Percentiles rank a stretch among this genome's conserved stretches.
These are phyloP conservation scores for Drosophila grimshawi DNA, from an alignment of 1,140 invertebrate genomes.

Conservation along the genomic window DNA sequence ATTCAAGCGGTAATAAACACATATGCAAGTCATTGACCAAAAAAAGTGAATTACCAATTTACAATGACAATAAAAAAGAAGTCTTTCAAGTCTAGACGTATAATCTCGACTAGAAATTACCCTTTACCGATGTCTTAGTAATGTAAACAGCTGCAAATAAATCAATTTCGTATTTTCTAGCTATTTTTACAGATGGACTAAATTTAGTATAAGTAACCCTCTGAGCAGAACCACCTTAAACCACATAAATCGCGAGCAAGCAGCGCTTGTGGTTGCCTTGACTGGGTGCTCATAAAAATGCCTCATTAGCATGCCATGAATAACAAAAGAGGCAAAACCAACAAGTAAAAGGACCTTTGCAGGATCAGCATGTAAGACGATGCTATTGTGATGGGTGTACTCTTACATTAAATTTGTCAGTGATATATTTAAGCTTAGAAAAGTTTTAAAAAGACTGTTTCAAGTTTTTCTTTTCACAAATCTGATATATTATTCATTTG, in stretches of 20 bases:
- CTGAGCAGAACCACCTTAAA: not conserved
- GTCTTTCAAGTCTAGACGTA: too few relatives aligned
- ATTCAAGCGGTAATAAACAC: too few relatives aligned
- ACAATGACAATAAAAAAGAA: not conserved
- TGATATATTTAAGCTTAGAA: not conserved
- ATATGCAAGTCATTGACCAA: not conserved
- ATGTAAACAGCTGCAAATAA: not conserved
- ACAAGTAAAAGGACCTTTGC: not conserved
- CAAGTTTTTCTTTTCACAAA: not conserved
- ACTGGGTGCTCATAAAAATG: slow-evolving; percentile 4
- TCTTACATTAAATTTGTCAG: not conserved
- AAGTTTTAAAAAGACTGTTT: not conserved
- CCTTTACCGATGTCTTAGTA: not conserved
- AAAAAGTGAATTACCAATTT: not conserved
- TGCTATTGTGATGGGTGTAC: not conserved
- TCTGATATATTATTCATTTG: not conserved
- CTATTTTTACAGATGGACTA: not conserved
- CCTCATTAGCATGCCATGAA: slow-evolving; percentile 19
- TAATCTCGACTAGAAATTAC: not conserved
- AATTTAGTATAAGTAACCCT: not conserved
- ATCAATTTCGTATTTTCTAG: not conserved
- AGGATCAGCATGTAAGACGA: not conserved
- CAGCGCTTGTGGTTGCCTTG: not conserved
- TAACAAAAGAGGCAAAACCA: not conserved
- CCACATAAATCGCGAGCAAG: slow-evolving; percentile 7